Percentiles rank a stretch among this genome's conserved stretches.
Evolutionary conservation across 2,113 vertebrate species (phyloP).

Genomic region (Dicerorhinus sumatrensis): DNA sequence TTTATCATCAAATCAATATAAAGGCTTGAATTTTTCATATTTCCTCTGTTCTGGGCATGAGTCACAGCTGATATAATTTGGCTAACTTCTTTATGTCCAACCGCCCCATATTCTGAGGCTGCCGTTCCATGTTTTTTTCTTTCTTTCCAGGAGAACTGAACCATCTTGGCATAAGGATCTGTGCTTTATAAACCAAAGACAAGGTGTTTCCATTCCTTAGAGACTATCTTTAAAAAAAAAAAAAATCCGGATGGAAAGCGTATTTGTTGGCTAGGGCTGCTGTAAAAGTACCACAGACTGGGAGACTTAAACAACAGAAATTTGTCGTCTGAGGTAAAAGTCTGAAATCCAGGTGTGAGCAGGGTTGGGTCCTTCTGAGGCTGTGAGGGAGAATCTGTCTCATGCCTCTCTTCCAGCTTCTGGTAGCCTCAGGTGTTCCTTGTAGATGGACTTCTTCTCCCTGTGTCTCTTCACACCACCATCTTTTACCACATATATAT

Average conservation of each 20-base stretch:
- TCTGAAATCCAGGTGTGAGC: background rate
- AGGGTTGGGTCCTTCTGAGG: background rate
- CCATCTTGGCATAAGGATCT: slow-evolving; percentile 4
- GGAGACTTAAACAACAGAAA: background rate
- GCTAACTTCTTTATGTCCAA: background rate
- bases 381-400: no score
- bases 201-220: background rate
- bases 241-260: background rate
- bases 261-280: background rate
- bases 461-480: fast-evolving
- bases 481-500: background rate
- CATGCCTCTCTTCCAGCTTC: background rate
- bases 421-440: background rate
- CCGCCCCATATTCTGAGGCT: background rate
- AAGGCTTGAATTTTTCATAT: slow-evolving; percentile 13
- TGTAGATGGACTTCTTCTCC: background rate
- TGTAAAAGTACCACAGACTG: background rate
- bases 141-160: background rate
- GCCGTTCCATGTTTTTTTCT: background rate
- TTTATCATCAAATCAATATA: slow-evolving; percentile 3
- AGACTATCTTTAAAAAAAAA: background rate
- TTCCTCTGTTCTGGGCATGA: slow-evolving; percentile 16
- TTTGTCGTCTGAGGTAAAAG: background rate
- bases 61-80: background rate
- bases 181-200: background rate